phyloP scores from a whole-genome alignment of 2,113 vertebrate genomes.

The Forbesichthys agassizii region DNA sequence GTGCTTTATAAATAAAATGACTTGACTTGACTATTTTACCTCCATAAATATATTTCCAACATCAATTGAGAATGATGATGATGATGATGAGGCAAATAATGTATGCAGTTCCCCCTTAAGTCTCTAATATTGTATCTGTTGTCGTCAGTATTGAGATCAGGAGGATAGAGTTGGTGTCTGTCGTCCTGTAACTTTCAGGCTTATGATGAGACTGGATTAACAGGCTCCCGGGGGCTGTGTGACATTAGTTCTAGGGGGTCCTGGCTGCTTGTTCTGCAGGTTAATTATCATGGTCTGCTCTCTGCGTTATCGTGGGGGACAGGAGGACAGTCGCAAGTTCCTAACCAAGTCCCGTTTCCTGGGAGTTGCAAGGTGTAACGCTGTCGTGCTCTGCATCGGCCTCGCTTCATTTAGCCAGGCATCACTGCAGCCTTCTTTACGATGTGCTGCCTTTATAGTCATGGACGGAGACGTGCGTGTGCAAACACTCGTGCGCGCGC shows the following conservation, averaged over 20 bases:
- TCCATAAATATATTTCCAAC: too few relatives aligned
- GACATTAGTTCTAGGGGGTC: constrained; percentile 32
- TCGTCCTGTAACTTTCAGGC: background rate
- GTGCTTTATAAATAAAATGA: too few relatives aligned
- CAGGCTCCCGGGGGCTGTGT: constrained; percentile 10
- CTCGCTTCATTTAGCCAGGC: constrained; percentile 34
- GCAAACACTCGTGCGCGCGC: constrained; percentile 5
- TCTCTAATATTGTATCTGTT: background rate
- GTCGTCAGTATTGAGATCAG: background rate
- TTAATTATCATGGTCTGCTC: constrained; percentile 61
- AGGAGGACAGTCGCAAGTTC: constrained; percentile 44
- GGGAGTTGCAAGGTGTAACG: constrained; percentile 20
- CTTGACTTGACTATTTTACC: too few relatives aligned
- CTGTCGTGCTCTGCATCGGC: constrained; percentile 31
- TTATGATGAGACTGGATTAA: background rate
- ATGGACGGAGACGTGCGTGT: background rate
- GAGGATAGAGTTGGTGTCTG: background rate
- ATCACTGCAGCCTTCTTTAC: constrained; percentile 18
- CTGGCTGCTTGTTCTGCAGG: constrained; percentile 52
- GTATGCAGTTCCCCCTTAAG: too few relatives aligned
- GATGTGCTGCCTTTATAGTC: background rate
- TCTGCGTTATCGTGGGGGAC: constrained; percentile 39
- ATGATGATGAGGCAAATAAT: too few relatives aligned
- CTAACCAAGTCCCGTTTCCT: constrained; percentile 55
- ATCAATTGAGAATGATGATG: too few relatives aligned